phyloP scores from a whole-genome alignment of 2,888 invertebrate species.

The Pachymerium ferrugineum region DNA sequence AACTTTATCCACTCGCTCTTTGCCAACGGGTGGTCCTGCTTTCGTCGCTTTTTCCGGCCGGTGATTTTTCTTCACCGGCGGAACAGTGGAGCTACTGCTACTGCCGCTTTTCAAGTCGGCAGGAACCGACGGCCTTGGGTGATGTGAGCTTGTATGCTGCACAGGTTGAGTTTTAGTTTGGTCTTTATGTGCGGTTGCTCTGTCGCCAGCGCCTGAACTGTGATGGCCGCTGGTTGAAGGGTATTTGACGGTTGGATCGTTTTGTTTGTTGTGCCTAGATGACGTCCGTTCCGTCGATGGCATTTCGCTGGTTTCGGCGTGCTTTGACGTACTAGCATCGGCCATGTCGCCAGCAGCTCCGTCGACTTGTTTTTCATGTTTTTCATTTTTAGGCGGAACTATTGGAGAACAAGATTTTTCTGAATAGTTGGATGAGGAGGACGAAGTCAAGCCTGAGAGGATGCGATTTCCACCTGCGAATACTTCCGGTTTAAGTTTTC shows the following conservation, averaged over 20 bases:
- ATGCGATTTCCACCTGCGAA: not conserved
- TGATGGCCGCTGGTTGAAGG: not conserved
- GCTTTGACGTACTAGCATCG: too few relatives aligned
- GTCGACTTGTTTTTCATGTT: too few relatives aligned
- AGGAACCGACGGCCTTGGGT: too few relatives aligned
- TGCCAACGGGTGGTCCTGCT: not conserved
- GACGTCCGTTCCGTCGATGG: not conserved
- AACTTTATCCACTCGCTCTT: not conserved
- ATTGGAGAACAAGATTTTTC: not conserved
- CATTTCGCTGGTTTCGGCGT: not conserved
- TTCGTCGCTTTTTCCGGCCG: not conserved
- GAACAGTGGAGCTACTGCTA: too few relatives aligned
- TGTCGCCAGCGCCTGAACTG: not conserved
- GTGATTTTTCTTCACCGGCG: not conserved
- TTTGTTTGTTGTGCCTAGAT: not conserved
- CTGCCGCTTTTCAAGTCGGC: too few relatives aligned
- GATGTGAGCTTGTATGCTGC: not conserved
- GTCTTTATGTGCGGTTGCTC: not conserved
- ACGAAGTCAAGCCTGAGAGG: not conserved
- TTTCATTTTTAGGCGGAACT: not conserved
- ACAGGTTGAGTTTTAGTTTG: not conserved
- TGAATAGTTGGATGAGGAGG: not conserved
- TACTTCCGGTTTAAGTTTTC: not conserved
- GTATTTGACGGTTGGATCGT: not conserved
- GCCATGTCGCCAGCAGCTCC: not conserved